Percentiles rank a stretch among this genome's conserved stretches.
phyloP scores from a whole-genome alignment of 2,113 vertebrate genomes.

The Struthio camelus region DNA sequence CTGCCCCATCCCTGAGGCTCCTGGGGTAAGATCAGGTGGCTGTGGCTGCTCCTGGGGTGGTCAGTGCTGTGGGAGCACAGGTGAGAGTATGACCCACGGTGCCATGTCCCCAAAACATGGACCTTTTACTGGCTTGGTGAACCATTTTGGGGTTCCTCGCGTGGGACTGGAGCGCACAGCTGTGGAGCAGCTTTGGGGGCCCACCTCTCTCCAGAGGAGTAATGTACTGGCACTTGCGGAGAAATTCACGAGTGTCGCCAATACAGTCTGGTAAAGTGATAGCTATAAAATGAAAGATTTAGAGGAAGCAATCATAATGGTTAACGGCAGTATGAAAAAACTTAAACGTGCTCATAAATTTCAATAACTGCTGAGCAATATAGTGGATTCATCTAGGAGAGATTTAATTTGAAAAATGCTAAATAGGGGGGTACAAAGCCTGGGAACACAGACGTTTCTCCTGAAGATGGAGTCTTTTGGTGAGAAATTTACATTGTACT shows the following conservation, averaged over 20 bases:
- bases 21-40: too few species aligned
- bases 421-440: slow-evolving; percentile 25
- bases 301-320: slow-evolving; percentile 42
- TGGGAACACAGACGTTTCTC: slow-evolving; percentile 23
- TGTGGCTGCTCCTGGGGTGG: not conserved
- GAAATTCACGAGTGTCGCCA: slow-evolving; percentile 38
- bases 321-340: slow-evolving; percentile 47
- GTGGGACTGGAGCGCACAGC: not conserved
- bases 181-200: not conserved
- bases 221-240: rapidly evolving
- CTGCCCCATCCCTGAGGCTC: rapidly evolving
- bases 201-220: not conserved
- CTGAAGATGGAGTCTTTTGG: slow-evolving; percentile 42
- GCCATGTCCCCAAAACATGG: not conserved
- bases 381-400: slow-evolving; percentile 35
- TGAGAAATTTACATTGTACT: slow-evolving; percentile 46
- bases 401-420: slow-evolving; percentile 64
- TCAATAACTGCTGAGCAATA: slow-evolving; percentile 58
- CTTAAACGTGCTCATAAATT: slow-evolving; percentile 62
- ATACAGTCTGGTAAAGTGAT: slow-evolving; percentile 10
- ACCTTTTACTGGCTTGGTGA: not conserved
- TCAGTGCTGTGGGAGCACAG: not conserved
- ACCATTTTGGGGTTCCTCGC: not conserved
- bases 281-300: slow-evolving; percentile 46
- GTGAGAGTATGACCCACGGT: not conserved